Percentiles rank a stretch among this genome's conserved stretches.
These are phyloP conservation scores for Eurosta solidaginis DNA, from an alignment of 1,140 invertebrate genomes.

Conservation along the genomic window DNA sequence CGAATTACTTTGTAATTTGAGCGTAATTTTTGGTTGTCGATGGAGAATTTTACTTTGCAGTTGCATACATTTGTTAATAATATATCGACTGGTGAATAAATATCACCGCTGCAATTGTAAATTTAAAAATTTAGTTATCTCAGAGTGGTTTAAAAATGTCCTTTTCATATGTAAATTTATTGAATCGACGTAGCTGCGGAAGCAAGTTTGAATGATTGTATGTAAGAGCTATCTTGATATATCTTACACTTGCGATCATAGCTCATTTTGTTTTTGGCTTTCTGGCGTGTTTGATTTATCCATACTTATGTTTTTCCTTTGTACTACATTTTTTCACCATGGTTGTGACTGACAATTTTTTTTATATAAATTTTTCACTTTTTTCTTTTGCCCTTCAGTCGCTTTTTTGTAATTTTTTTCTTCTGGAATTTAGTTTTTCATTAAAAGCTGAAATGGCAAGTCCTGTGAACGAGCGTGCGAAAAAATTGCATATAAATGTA, in stretches of 20 bases:
- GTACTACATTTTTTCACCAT: neutral
- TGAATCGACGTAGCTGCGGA: too few relatives aligned
- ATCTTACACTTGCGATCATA: neutral
- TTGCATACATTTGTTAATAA: too few relatives aligned
- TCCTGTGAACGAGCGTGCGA: neutral
- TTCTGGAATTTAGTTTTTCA: neutral
- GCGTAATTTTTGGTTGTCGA: too few relatives aligned
- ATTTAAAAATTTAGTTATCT: too few relatives aligned
- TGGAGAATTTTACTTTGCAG: too few relatives aligned
- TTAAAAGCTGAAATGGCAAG: neutral
- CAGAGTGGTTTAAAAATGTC: too few relatives aligned
- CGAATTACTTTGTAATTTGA: too few relatives aligned
- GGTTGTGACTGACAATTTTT: neutral
- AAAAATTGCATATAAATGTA: neutral
- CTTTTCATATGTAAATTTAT: too few relatives aligned
- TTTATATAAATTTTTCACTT: neutral
- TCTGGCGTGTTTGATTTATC: neutral
- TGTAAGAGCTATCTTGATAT: too few relatives aligned
- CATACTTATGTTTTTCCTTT: neutral
- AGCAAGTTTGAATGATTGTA: too few relatives aligned
- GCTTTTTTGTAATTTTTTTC: neutral
- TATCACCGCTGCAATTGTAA: too few relatives aligned
- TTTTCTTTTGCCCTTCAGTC: neutral
- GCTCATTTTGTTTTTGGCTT: neutral
- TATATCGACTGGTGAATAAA: too few relatives aligned